Evolutionary conservation across 2,113 vertebrate genomes (phyloP).

Genomic region (Petromus typicus): DNA sequence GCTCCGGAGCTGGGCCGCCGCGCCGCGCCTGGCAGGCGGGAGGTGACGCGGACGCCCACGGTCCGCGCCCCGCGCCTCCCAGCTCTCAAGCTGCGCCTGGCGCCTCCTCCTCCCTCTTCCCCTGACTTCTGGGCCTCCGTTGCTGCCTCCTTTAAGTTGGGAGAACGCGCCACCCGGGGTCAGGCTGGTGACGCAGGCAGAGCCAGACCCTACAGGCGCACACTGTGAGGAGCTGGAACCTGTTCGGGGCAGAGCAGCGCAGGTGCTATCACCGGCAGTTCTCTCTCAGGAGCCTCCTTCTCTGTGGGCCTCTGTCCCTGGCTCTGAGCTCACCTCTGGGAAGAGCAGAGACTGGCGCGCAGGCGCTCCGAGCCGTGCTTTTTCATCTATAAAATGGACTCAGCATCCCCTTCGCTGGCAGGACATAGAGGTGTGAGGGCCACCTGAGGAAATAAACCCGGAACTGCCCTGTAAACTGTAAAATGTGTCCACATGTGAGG

Average conservation of each 20-base stretch:
- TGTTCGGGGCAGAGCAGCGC: background rate
- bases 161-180: background rate
- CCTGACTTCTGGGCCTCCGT: background rate
- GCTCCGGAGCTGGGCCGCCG: background rate
- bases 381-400: background rate
- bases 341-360: background rate
- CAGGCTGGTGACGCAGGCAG: background rate
- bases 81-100: background rate
- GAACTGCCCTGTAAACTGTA: background rate
- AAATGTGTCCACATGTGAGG: background rate
- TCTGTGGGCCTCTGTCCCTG: background rate
- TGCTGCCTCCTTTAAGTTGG: background rate
- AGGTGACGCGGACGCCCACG: background rate
- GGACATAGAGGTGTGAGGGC: background rate
- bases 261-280: rapidly evolving
- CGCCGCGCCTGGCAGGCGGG: background rate
- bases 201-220: background rate
- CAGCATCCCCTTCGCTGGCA: background rate
- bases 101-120: background rate
- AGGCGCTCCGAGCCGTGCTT: background rate
- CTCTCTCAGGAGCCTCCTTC: background rate
- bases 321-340: background rate
- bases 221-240: background rate
- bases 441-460: background rate
- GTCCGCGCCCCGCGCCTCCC: background rate